Conservation (phyloP, 2,888 invertebrate species). For the Macrostomum cliftonense region DNA sequence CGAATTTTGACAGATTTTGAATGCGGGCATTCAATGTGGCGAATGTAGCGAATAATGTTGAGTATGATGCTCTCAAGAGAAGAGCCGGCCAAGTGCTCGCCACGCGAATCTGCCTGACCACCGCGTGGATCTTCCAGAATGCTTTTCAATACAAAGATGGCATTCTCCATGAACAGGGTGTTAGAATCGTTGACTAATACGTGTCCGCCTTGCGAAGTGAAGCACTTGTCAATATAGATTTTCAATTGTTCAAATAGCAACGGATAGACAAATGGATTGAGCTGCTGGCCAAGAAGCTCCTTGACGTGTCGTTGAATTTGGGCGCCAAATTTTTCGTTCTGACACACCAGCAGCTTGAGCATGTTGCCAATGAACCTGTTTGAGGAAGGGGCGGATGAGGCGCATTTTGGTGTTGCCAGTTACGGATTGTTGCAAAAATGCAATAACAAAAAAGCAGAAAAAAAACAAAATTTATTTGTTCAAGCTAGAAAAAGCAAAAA, state of each 20-base stretch:
- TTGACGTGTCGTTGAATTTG: constrained; percentile 89
- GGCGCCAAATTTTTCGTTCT: constrained; percentile 77
- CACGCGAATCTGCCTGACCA: constrained; percentile 58
- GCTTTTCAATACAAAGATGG: constrained; percentile 90
- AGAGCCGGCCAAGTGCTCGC: constrained; percentile 43
- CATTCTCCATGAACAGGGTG: constrained; percentile 88
- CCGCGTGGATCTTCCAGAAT: constrained; percentile 65
- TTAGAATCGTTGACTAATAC: constrained; percentile 75
- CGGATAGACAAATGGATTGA: constrained; percentile 81
- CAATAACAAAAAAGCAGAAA: no score
- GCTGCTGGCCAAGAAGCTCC: constrained; percentile 79
- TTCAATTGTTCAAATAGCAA: constrained; percentile 92
- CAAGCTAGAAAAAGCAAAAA: no score
- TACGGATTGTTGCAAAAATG: no score
- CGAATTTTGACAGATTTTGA: neutral
- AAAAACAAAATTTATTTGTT: no score
- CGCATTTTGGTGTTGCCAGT: no score
- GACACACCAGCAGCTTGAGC: constrained; percentile 64
- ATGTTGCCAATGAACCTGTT: constrained; percentile 71
- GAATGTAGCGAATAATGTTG: constrained; percentile 76
- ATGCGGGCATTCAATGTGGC: constrained; percentile 79
- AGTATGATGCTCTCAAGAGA: constrained; percentile 90
- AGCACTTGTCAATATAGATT: constrained; percentile 82
- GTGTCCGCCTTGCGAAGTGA: constrained; percentile 40
- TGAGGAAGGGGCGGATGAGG: no score